These are phyloP conservation scores for Sphyrna mokarran DNA, from an alignment of 2,113 vertebrate species.

Conservation along the genomic window DNA sequence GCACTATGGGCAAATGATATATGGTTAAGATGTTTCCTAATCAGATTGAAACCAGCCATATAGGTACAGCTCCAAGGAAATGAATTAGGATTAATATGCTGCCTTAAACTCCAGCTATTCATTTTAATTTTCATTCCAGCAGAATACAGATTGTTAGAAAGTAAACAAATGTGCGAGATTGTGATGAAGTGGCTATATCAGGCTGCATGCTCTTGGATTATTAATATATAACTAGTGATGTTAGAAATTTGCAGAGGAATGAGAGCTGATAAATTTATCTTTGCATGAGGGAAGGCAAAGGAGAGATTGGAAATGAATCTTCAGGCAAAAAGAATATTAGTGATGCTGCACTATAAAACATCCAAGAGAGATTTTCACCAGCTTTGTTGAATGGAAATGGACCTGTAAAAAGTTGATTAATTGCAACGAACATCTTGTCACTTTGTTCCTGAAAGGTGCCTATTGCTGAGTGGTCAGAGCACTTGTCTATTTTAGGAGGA, in stretches of 20 bases:
- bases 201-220: not conserved
- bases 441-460: not conserved
- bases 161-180: not conserved
- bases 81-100: slow-evolving; percentile 29
- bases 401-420: no score
- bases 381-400: not conserved
- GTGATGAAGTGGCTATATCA: not conserved
- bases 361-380: not conserved
- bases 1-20: not conserved
- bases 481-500: not conserved
- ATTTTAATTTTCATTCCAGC: slow-evolving; percentile 24
- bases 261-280: slow-evolving; percentile 6
- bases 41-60: not conserved
- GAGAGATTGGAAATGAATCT: not conserved
- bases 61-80: not conserved
- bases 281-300: not conserved
- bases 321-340: not conserved
- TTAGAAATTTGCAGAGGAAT: not conserved
- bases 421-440: not conserved
- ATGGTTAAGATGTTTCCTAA: not conserved
- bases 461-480: not conserved
- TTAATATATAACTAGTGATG: not conserved
- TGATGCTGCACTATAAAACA: not conserved
- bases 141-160: not conserved
- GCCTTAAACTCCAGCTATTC: not conserved